Base-by-base conservation (phyloP, 1,140 invertebrate genomes). In the Drosophila ohnishii region DNA sequence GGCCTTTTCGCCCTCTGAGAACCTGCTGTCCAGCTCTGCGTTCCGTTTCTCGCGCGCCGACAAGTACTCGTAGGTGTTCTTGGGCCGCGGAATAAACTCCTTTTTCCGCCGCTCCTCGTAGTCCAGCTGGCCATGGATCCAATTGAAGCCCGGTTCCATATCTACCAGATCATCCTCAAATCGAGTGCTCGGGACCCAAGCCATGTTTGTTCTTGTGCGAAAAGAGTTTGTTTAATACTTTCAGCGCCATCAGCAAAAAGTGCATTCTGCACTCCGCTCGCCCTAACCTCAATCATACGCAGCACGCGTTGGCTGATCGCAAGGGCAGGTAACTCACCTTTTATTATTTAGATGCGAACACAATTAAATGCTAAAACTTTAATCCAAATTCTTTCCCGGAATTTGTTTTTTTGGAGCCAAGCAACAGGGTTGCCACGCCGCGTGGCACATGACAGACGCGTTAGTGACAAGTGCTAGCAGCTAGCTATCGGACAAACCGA, bases 81-180 rank as follows among this genome's bases (percentile, higher is more conserved):
- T 47, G 2, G 84, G 84, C 11, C 84, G 76, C 1, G 84, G 76
- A 9, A 19, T 35, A 9, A 42, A 67, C 28, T 83, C 67, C 14
- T 35, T 6, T 6, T 56, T 51, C 10, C 40, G 48, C 14, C 39
- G 50, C 32, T 16, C 37, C 19, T 88, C 77, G 39, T 80, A 84
- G 32, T 61, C 57, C 19, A 78, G 13, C 37, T 80, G 77, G 30
- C 82, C 85, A 25, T 73, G 71, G 13, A 87, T 47, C 2, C 84
- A 72, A 62, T 89, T 66, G 25, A 66, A 78, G 37, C 69, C 56
- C 0, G 82, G 71, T 22, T 90, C 76, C 34, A 84, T 47, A n/a
- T 69, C 55, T 16, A 90, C 63, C 28, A 90, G 70, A 32, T 90
- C 89, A 16, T 90, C 69, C 57, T 90, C 90, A 50, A 90, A 90